Conservation (phyloP, 1,140 invertebrate genomes). For the Glossosoma conforme region DNA sequence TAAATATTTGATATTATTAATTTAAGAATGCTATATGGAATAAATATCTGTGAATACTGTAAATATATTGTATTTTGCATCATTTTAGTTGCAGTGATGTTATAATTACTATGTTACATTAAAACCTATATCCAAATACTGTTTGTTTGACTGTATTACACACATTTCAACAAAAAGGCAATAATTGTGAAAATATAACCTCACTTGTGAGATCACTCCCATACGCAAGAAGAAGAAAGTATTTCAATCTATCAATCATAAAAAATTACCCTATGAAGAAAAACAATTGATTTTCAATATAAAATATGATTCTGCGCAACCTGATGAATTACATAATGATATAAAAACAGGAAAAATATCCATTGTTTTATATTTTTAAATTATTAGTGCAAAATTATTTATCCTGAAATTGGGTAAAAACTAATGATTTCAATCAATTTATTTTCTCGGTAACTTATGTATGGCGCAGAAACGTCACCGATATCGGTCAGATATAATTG, state of each 20-base stretch:
- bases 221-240: too few relatives aligned
- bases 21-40: neutral
- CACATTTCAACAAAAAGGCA: neutral
- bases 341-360: neutral
- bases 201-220: too few relatives aligned
- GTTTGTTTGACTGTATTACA: neutral
- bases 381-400: too few relatives aligned
- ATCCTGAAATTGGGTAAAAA: too few relatives aligned
- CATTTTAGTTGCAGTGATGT: neutral
- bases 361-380: too few relatives aligned
- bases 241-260: too few relatives aligned
- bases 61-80: constrained; percentile 2
- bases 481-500: too few relatives aligned
- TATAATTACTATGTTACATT: too few relatives aligned
- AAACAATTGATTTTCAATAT: neutral
- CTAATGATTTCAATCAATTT: too few relatives aligned
- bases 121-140: constrained; percentile 1
- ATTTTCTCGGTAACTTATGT: too few relatives aligned
- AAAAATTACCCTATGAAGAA: neutral
- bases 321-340: neutral
- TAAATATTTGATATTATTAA: constrained; percentile 2
- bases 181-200: neutral
- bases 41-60: neutral
- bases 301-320: neutral
- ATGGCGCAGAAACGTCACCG: too few relatives aligned